A percentile compares a stretch with the other conserved stretches of the same genome.
Conservation (phyloP, 1,140 invertebrate genomes). For the Hyphantria cunea region DNA sequence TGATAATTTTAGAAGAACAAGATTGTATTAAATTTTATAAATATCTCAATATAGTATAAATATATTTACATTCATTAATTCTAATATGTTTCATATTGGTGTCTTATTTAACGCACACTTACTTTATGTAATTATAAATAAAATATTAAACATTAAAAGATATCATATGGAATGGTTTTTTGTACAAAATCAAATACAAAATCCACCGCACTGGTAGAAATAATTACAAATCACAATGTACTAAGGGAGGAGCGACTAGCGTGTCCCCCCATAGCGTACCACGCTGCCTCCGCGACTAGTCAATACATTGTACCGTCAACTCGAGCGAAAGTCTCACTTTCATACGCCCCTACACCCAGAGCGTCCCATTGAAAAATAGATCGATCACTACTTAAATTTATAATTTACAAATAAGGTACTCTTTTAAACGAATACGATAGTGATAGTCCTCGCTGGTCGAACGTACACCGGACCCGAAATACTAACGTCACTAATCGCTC, state of each 20-base stretch:
- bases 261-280: constrained; percentile 2
- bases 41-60: constrained; percentile 80
- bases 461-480: constrained; percentile 61
- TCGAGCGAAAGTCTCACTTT: constrained; percentile 75
- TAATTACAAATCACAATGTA: constrained; percentile 68
- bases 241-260: constrained; percentile 29
- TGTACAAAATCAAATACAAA: constrained; percentile 78
- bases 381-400: constrained; percentile 78
- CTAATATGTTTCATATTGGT: constrained; percentile 78
- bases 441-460: constrained; percentile 71
- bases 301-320: constrained; percentile 69
- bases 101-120: constrained; percentile 77
- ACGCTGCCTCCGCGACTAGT: constrained; percentile 55
- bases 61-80: constrained; percentile 77
- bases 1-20: constrained; percentile 76
- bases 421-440: constrained; percentile 73
- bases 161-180: constrained; percentile 78
- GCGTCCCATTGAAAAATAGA: constrained; percentile 75
- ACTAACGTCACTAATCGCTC: constrained; percentile 67
- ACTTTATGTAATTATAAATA: constrained; percentile 69
- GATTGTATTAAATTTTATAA: constrained; percentile 80
- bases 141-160: constrained; percentile 73
- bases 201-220: constrained; percentile 57
- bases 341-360: constrained; percentile 48
- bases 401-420: constrained; percentile 79